Evolutionary conservation across 2,113 vertebrate genomes (phyloP).

Genomic region (Aspidoscelis tigris): DNA sequence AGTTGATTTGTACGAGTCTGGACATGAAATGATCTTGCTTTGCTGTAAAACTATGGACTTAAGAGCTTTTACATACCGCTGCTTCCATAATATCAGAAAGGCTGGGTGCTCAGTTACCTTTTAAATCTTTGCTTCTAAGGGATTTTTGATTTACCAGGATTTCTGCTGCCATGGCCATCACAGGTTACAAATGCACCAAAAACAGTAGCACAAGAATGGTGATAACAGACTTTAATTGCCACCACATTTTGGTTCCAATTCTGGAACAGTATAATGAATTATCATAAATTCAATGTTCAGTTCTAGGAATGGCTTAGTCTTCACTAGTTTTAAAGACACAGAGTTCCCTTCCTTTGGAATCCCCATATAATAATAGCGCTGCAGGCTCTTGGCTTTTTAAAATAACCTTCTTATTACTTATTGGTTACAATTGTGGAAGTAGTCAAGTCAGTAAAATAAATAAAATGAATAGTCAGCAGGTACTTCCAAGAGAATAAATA

Average conservation of each 20-base stretch:
- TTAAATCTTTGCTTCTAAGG: neutral
- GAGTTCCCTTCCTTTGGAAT: no score
- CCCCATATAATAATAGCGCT: no score
- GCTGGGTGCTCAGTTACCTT: no score
- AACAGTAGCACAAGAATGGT: neutral
- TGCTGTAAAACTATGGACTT: neutral
- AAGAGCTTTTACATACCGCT: neutral
- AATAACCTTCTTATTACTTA: no score
- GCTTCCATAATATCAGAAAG: neutral
- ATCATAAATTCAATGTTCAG: neutral
- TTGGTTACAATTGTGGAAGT: no score
- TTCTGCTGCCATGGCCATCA: neutral
- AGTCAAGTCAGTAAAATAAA: no score
- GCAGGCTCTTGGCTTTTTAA: no score
- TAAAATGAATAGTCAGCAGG: no score
- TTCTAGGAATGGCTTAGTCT: neutral
- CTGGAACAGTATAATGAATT: neutral
- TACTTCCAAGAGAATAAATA: no score
- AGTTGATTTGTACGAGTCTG: no score
- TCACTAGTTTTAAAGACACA: no score
- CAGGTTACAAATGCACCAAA: neutral
- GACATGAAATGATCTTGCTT: neutral
- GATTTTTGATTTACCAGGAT: neutral
- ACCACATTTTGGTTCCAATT: neutral
- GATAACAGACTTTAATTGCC: neutral